These are phyloP conservation scores for Corvus moneduloides DNA, from an alignment of 2,113 vertebrate species.

Conservation along the genomic window DNA sequence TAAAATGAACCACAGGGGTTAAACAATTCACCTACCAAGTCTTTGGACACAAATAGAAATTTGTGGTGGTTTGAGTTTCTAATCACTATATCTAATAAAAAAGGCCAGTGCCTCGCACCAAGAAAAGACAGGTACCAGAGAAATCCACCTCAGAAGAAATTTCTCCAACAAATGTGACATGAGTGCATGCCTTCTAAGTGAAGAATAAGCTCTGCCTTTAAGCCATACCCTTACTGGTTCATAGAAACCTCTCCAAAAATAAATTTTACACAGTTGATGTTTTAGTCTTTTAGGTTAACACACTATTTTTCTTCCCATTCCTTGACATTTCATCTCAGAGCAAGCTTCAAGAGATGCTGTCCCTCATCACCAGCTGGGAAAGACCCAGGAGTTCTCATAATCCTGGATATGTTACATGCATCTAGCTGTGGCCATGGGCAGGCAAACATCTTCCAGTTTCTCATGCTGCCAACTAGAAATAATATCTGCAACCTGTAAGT, in stretches of 20 bases:
- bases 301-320: not conserved
- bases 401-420: not conserved
- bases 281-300: not conserved
- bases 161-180: fast-evolving
- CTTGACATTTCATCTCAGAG: not conserved
- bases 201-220: not conserved
- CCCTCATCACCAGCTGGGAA: not conserved
- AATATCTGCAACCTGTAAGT: not conserved
- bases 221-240: not conserved
- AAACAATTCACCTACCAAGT: not conserved
- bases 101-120: not conserved
- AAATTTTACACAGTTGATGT: not conserved
- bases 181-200: not conserved
- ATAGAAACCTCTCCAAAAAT: not conserved
- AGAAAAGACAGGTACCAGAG: not conserved
- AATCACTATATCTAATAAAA: not conserved
- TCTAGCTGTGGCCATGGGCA: not conserved
- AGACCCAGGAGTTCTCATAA: not conserved
- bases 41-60: not conserved
- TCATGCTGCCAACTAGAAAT: not conserved
- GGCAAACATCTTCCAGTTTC: not conserved
- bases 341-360: not conserved
- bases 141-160: not conserved
- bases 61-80: not conserved
- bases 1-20: not conserved